phyloP scores from a whole-genome alignment of 2,113 vertebrate species.

The Oreochromis niloticus region DNA sequence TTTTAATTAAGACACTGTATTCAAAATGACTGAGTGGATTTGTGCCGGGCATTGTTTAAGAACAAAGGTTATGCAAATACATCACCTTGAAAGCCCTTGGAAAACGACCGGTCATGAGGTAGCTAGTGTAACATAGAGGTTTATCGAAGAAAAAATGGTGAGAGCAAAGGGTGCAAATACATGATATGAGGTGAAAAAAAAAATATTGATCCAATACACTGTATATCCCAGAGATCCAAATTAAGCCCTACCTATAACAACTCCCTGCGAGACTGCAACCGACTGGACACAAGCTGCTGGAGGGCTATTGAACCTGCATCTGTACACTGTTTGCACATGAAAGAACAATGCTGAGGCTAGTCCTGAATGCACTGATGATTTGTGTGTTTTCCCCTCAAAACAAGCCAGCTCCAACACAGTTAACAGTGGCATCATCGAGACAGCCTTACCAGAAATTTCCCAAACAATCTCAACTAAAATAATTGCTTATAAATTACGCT shows the following conservation, averaged over 20 bases:
- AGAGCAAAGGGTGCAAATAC: not conserved
- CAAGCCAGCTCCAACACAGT: not conserved
- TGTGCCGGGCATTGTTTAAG: not conserved
- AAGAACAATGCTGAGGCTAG: not conserved
- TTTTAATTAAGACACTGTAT: conserved; percentile 35
- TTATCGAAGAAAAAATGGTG: not conserved
- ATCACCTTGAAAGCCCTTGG: conserved; percentile 1
- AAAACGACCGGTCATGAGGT: not conserved
- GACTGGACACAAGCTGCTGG: conserved; percentile 14
- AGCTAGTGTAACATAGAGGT: not conserved
- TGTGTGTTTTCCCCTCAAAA: not conserved
- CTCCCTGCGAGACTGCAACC: not conserved
- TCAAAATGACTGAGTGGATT: not conserved
- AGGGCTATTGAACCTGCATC: not conserved
- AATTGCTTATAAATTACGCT: not conserved
- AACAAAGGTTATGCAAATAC: conserved; percentile 24
- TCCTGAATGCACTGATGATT: not conserved
- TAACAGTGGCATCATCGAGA: not conserved
- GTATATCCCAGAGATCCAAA: not conserved
- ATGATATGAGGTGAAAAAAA: not conserved
- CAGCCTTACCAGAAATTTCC: not conserved
- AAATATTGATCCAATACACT: not conserved
- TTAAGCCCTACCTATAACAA: conserved; percentile 1
- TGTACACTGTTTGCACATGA: not conserved
- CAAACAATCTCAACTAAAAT: not conserved